Base-by-base conservation (phyloP, 2,113 vertebrate genomes). In the Platysteira castanea region DNA sequence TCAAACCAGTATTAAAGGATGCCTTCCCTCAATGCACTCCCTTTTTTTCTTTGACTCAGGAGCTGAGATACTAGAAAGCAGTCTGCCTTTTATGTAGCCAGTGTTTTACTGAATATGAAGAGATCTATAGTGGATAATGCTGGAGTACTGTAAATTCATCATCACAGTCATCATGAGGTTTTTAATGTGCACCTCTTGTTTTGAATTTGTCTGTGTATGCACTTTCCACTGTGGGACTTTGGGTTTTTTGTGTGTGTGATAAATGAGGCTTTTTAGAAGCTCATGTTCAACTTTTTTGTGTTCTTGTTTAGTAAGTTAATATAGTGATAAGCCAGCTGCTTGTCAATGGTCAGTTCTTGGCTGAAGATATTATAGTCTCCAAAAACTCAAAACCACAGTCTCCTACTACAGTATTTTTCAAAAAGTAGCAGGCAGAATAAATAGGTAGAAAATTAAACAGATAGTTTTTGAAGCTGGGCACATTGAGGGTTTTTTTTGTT, bases 1-100 rank as follows among this genome's bases (percentile, higher is more conserved):
- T 97, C 95, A 97, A 96, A 94, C 78, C 52, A n/a, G 42, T 93
- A 59, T 93, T 96, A 83, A 92, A 94, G 85, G 16, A 69, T 74
- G 54, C 46, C 39, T 93, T 90, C 47, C 57, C 54, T 84, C 94
- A 74, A 2, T 86, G 76, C 24, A 0, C 54, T 90, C 80, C n/a
- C 42, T 89, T 91, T 96, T 89, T 91, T 87, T 33, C 70, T 97
- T 95, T 93, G 63, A 80, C 71, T 95, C 13, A 4, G 64, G 52
- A 79, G 16, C 79, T 44, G 75, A 93, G 82, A 59, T 59, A n/a
- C 63, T 67, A 87, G 67, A 44, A 90, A 93, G 37, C 50, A 71
- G 24, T 54, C 67, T 93, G 65, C 39, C 75, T 90, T 96, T 95
- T 70, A 77, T 90, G 67, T 95, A 89, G 70, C 54, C 56, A 70